These are phyloP conservation scores for Sebastes itinus DNA, from an alignment of 2,797 vertebrate genomes.

Conservation along the genomic window DNA sequence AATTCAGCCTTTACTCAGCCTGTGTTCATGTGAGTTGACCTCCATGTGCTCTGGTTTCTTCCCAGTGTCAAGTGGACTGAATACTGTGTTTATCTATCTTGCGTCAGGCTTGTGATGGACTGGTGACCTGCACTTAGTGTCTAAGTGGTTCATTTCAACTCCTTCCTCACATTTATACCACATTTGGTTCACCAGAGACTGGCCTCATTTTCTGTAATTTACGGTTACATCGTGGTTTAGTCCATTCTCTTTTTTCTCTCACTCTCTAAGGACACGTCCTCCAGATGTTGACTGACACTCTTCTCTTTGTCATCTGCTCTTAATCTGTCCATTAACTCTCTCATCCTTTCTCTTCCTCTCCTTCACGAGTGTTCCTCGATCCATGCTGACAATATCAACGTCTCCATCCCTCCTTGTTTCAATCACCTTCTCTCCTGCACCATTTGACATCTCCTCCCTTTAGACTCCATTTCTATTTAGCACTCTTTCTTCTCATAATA, in stretches of 20 bases:
- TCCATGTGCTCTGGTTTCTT: not conserved
- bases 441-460: slow-evolving; percentile 4
- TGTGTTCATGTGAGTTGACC: not conserved
- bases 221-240: not conserved
- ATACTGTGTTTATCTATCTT: slow-evolving; percentile 2
- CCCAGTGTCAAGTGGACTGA: not conserved
- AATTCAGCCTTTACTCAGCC: not conserved
- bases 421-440: not conserved
- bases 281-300: slow-evolving; percentile 13
- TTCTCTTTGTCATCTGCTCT: slow-evolving; percentile 29
- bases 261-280: not conserved
- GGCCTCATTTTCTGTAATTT: not conserved
- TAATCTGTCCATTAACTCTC: slow-evolving; percentile 25
- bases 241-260: not conserved
- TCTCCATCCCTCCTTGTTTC: slow-evolving; percentile 21
- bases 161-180: not conserved
- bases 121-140: not conserved
- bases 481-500: not conserved
- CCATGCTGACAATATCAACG: not conserved
- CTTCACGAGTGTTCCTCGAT: not conserved
- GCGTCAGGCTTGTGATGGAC: slow-evolving; percentile 31
- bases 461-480: not conserved
- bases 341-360: not conserved
- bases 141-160: not conserved
- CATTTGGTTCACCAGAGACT: not conserved